Evolutionary conservation across 2,797 vertebrate genomes (phyloP), one percentile per base, ranked within the genome.

Genomic region (Acestrorhynchus altus): DNA sequence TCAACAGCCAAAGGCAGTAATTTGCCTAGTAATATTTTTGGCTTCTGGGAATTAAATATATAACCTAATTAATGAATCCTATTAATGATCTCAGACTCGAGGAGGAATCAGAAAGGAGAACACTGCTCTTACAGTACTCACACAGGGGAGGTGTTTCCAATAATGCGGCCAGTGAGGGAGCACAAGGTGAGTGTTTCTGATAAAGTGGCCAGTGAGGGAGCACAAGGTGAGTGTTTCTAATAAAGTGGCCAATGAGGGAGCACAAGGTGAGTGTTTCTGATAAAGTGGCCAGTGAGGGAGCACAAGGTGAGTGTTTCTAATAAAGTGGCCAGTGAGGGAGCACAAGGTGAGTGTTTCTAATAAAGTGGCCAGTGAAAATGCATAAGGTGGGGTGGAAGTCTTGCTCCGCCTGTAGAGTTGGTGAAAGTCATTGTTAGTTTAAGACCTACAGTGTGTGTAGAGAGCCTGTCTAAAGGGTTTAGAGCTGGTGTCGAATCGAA

Each of bases 21-120:
- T 85, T 89, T 87, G 64, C 81, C 85, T 76, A 81, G 72, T 84
- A 87, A 86, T 85, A 89, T 87, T 89, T 88, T 86, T 79, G 78
- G 78, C 76, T 63, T 56, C 46, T 67, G 56, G 66, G 73, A 66
- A 73, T 82, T 80, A 67, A 84, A 86, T 81, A 81, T 76, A 65
- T 81, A 81, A 83, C 84, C 84, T 82, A 82, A 88, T 87, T 89
- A 87, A 82, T 74, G 77, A 13, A 80, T 73, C 76, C 47, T 73
- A 86, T 86, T 80, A 85, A 83, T 75, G 49, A 70, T 22, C 76
- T 60, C 70, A 66, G 66, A 81, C 69, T 31, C 16, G 67, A 82
- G 82, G 69, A 76, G 79, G 74, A 67, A 80, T 40, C 26, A 11
- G 63, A 39, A 2, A 28, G 40, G 26, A 51, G 44, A 68, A 68